phyloP scores from a whole-genome alignment of 2,888 invertebrate genomes.

The Ceratothoa steindachneri region DNA sequence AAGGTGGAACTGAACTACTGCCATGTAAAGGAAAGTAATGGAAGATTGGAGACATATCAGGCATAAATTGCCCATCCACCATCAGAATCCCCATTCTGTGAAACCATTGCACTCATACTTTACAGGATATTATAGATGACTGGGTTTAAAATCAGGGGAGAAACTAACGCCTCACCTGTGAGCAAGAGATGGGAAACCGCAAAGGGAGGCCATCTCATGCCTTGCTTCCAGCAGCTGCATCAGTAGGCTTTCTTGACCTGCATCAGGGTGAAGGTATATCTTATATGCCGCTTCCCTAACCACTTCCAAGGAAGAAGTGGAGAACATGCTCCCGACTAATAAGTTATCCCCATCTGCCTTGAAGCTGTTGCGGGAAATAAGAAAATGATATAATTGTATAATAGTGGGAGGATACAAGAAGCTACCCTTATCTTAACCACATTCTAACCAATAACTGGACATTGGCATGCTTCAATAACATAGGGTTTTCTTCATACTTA shows the following conservation, averaged over 20 bases:
- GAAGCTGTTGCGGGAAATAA: constrained; percentile 54
- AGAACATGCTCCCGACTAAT: constrained; percentile 63
- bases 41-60: too few relatives aligned
- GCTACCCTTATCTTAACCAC: constrained; percentile 47
- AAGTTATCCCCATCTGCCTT: constrained; percentile 67
- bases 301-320: constrained; percentile 69
- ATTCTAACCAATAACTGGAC: too few relatives aligned
- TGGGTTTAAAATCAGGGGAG: too few relatives aligned
- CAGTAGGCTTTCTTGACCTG: constrained; percentile 70
- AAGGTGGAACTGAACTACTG: too few relatives aligned
- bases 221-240: constrained; percentile 68
- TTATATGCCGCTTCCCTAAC: constrained; percentile 84
- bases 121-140: too few relatives aligned
- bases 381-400: neutral
- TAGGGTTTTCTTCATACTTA: too few relatives aligned
- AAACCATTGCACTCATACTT: too few relatives aligned
- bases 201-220: constrained; percentile 73
- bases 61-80: too few relatives aligned
- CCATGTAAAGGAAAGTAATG: too few relatives aligned
- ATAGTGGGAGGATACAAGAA: neutral
- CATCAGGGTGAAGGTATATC: constrained; percentile 74
- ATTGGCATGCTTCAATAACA: too few relatives aligned
- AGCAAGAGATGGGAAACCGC: constrained; percentile 84
- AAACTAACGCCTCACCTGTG: constrained; percentile 59
- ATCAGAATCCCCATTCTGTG: too few relatives aligned